These are phyloP conservation scores for Malacoctenus gilli DNA, from an alignment of 2,797 vertebrate species.

Conservation along the genomic window DNA sequence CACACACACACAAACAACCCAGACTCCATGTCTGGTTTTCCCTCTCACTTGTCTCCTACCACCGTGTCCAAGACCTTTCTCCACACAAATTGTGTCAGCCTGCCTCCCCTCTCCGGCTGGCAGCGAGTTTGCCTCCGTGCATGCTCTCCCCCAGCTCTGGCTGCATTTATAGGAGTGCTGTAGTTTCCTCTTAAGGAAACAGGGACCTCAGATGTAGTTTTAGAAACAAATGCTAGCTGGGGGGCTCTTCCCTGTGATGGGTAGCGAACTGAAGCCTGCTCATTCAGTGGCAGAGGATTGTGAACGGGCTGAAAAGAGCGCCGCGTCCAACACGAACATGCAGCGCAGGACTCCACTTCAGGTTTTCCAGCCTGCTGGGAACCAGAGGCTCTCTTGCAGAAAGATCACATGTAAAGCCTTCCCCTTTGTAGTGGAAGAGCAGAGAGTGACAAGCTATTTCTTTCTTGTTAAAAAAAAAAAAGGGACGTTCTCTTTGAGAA, in stretches of 20 bases:
- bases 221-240: too few species aligned
- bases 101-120: conserved; percentile 56
- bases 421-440: conserved; percentile 91
- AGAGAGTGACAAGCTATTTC: conserved; percentile 89
- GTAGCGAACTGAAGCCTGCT: conserved; percentile 32
- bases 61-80: conserved; percentile 70
- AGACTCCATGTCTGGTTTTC: conserved; percentile 81
- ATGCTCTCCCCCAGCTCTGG: conserved; percentile 33
- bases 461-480: conserved; percentile 82
- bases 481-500: conserved; percentile 68
- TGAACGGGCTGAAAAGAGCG: conserved; percentile 42
- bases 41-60: conserved; percentile 62
- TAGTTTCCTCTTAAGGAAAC: conserved; percentile 25
- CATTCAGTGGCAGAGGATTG: conserved; percentile 21
- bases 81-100: conserved; percentile 62
- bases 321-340: conserved; percentile 36
- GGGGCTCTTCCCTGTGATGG: conserved; percentile 31
- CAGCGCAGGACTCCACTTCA: conserved; percentile 73
- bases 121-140: conserved; percentile 43
- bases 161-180: conserved; percentile 47
- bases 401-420: conserved; percentile 91
- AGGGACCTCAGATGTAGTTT: conserved; percentile 24
- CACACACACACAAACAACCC: conserved; percentile 18
- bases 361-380: conserved; percentile 78
- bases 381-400: conserved; percentile 88